Evolutionary conservation across 2,797 vertebrate genomes (phyloP).

Genomic region (Chelon auratus): DNA sequence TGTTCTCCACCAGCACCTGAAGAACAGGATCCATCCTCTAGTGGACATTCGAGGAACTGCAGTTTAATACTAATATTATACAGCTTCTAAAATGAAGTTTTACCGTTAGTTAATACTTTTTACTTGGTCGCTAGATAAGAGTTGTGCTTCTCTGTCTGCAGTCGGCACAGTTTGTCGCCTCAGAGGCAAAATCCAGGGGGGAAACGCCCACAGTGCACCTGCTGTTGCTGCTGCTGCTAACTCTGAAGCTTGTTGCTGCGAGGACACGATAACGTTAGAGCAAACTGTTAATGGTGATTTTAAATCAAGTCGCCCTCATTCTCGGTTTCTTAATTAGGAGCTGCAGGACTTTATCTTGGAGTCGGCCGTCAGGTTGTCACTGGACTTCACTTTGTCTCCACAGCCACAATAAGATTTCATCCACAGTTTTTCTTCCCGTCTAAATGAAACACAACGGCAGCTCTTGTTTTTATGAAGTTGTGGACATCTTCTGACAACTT

Average conservation of each 20-base stretch:
- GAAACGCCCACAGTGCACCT: neutral
- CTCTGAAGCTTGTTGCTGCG: neutral
- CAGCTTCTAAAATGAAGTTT: too few relatives aligned
- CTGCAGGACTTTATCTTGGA: slow-evolving; percentile 22
- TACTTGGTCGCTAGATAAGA: too few relatives aligned
- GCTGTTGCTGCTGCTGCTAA: neutral
- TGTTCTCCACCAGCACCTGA: too few relatives aligned
- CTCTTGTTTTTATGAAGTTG: neutral
- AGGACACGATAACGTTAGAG: slow-evolving; percentile 17
- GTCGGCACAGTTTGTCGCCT: slow-evolving; percentile 4
- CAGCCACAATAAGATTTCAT: slow-evolving; percentile 56
- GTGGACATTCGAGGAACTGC: too few relatives aligned
- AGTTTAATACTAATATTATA: too few relatives aligned
- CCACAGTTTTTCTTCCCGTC: slow-evolving; percentile 57
- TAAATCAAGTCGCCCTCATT: slow-evolving; percentile 10
- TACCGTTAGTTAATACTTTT: too few relatives aligned
- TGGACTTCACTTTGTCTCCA: slow-evolving; percentile 52
- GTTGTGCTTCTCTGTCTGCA: too few relatives aligned
- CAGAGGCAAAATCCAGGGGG: slow-evolving; percentile 34
- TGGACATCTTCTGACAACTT: neutral
- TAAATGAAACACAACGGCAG: slow-evolving; percentile 44
- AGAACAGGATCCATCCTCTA: too few relatives aligned
- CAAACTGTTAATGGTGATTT: slow-evolving; percentile 11
- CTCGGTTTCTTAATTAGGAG: slow-evolving; percentile 31
- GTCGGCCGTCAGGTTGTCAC: slow-evolving; percentile 68